Conservation (phyloP, 2,113 vertebrate species). For the Corynorhinus townsendii region DNA sequence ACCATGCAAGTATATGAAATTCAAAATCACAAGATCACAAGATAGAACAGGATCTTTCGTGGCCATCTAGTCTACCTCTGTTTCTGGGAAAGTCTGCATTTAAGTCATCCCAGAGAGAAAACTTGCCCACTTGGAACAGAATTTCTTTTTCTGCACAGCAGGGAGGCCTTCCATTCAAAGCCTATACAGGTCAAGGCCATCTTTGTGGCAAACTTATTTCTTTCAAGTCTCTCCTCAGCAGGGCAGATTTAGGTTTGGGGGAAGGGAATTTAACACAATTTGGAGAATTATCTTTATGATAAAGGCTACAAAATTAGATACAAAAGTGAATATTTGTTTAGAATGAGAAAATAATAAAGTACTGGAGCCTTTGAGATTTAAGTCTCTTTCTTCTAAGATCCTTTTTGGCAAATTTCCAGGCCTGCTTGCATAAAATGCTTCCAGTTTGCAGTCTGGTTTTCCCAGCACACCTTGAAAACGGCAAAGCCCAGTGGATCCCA, state of each 20-base stretch:
- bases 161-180: slow-evolving; percentile 27
- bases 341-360: slow-evolving; percentile 1
- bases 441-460: background rate
- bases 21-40: background rate
- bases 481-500: background rate
- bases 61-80: background rate
- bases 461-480: background rate
- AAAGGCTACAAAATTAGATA: background rate
- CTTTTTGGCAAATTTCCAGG: background rate
- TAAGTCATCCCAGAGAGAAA: background rate
- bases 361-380: background rate
- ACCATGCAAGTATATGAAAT: background rate
- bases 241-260: background rate
- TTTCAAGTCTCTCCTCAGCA: background rate
- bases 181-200: background rate
- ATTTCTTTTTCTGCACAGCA: slow-evolving; percentile 19
- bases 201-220: slow-evolving; percentile 22
- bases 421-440: background rate
- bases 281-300: background rate
- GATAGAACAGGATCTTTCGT: background rate
- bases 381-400: background rate
- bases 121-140: background rate
- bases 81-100: background rate
- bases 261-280: background rate
- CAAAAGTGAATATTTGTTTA: slow-evolving; percentile 5